phyloP scores from a whole-genome alignment of 1,140 invertebrate species.

The Rhopalosiphum maidis region DNA sequence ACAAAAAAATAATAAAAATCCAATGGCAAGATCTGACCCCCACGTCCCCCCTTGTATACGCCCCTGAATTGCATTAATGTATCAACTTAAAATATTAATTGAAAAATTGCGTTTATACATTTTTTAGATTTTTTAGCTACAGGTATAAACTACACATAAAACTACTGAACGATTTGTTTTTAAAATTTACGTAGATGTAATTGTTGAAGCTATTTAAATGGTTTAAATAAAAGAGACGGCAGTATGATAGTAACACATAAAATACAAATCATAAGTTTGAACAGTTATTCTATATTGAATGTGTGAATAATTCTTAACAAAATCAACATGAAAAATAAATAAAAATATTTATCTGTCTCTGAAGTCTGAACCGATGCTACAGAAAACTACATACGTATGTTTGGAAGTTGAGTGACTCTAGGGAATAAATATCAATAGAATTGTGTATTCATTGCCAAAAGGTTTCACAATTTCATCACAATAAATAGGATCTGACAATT shows the following conservation, averaged over 20 bases:
- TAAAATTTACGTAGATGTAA: neutral
- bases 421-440: constrained; percentile 6
- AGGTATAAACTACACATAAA: no score
- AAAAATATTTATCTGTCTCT: neutral
- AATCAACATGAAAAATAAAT: neutral
- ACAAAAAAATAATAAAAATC: no score
- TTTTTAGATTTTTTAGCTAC: no score
- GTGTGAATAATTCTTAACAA: neutral
- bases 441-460: constrained; percentile 1
- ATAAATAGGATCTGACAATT: neutral
- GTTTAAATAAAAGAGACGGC: neutral
- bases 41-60: no score
- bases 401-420: neutral
- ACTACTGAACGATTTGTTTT: no score
- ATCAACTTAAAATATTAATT: no score
- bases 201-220: neutral
- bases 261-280: neutral
- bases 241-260: neutral
- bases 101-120: no score
- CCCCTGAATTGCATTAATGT: no score
- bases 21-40: no score
- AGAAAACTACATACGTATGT: neutral
- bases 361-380: neutral
- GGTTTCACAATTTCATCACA: neutral
- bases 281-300: neutral